Evolutionary conservation across 2,888 invertebrate species (phyloP), one percentile per base, ranked within the genome.

Genomic region (Stictocephala bisonia): DNA sequence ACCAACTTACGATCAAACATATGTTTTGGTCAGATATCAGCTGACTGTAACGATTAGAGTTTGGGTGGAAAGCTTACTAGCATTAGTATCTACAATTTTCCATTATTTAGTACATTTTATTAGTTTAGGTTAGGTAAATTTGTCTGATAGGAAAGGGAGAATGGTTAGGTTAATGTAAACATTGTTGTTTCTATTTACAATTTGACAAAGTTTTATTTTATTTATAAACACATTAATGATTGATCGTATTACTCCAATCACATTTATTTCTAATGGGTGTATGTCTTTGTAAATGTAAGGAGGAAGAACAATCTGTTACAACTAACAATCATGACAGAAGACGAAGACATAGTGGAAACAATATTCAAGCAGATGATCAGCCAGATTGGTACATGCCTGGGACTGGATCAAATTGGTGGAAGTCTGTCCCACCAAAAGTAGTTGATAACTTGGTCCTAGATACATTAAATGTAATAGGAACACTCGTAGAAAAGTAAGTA

Each of bases 401-500:
- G 26, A 48, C 60, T 56, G 58, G 44, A 53, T 70, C 70, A n/a
- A 58, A 72, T 44, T 77, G 78, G 77, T 76, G 77, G 76, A 77
- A 78, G 72, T 72, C 73, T 35, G 72, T 72, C 51, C 74, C 78
- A 13, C 60, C 79, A 29, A 79, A 82, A 75, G 84, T 83, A 69
- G 89, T 93, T 22, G 93, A 94, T 82, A 87, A 88, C 75, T 87
- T 96, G 60, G 93, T 96, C 20, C 85, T 93, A 67, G 93, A 96
- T 82, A 94, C 94, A 15, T 85, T 96, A 26, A 88, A 89, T 68
- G 88, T 94, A 40, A 94, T 96, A 76, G 90, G 94, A 72, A 90
- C 92, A 3, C 88, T 95, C 74, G 93, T 95, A 72, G 94, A 95
- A 84, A 94, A 93, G 93, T 93, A 86, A 86, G 91, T 86, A 69